Conservation (phyloP, 2,888 invertebrate species). For the Euproctis similis region DNA sequence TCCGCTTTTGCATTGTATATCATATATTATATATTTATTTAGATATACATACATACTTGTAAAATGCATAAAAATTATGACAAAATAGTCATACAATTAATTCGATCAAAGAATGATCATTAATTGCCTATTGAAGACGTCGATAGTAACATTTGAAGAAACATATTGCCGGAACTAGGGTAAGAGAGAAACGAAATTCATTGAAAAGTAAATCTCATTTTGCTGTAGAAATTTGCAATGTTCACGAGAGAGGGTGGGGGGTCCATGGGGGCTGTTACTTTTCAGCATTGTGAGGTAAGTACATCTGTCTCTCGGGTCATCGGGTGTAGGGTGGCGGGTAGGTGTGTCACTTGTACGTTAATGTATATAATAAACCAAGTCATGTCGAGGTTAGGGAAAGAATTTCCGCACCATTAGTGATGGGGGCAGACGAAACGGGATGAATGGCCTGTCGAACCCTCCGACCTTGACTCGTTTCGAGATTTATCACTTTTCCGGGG, state of each 20-base stretch:
- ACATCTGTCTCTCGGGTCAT: slow-evolving; percentile 25
- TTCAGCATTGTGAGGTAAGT: slow-evolving; percentile 28
- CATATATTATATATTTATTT: no score
- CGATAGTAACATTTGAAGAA: no score
- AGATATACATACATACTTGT: no score
- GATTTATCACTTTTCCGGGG: slow-evolving; percentile 70
- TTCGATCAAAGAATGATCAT: no score
- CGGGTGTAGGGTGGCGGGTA: slow-evolving; percentile 25
- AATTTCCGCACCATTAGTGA: slow-evolving; percentile 66
- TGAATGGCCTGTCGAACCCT: slow-evolving; percentile 71
- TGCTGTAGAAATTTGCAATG: no score
- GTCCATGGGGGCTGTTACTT: slow-evolving; percentile 26
- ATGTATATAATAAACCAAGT: slow-evolving; percentile 41
- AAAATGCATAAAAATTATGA: no score
- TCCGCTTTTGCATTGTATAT: no score
- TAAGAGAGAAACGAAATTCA: no score
- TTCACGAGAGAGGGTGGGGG: slow-evolving; percentile 26
- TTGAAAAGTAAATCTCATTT: slow-evolving; percentile 33
- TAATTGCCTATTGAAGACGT: no score
- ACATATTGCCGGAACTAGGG: no score
- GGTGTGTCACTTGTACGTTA: slow-evolving; percentile 31
- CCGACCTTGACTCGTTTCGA: slow-evolving; percentile 68
- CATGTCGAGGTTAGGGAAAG: slow-evolving; percentile 56
- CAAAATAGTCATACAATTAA: no score
- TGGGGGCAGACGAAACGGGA: slow-evolving; percentile 66